Conservation (phyloP, 2,888 invertebrate genomes). For the Balanococcus diminutus region DNA sequence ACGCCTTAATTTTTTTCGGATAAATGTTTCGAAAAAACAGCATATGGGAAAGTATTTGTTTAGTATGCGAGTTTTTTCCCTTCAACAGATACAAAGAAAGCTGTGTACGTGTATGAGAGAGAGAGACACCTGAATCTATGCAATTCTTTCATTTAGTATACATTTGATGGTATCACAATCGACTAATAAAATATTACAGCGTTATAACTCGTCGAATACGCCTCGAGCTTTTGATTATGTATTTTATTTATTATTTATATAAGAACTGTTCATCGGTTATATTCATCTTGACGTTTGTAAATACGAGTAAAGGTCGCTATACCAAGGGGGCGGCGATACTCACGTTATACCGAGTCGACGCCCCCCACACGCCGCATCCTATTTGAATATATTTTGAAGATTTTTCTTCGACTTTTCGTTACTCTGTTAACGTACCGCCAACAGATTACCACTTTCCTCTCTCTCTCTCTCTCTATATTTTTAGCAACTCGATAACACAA, state of each 20-base stretch:
- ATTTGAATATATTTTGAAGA: background rate
- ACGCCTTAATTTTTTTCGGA: background rate
- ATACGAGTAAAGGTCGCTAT: constrained; percentile 31
- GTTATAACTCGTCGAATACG: constrained; percentile 47
- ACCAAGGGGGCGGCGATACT: constrained; percentile 4
- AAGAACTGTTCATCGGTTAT: constrained; percentile 1
- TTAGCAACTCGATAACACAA: background rate
- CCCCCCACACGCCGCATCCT: background rate
- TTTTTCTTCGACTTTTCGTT: background rate
- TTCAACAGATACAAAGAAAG: background rate
- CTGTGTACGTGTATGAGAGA: background rate
- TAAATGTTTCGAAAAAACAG: background rate
- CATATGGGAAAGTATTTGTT: background rate
- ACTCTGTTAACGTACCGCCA: background rate
- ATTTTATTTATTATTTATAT: constrained; percentile 44
- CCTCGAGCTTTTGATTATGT: constrained; percentile 41
- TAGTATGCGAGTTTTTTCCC: background rate
- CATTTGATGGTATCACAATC: constrained; percentile 43
- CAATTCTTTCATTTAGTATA: constrained; percentile 15
- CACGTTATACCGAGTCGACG: background rate
- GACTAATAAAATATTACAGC: constrained; percentile 43
- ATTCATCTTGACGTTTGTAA: constrained; percentile 29
- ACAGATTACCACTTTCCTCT: background rate
- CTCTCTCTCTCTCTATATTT: too few relatives aligned
- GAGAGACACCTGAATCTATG: background rate